Conservation (phyloP, 2,113 vertebrate genomes). For the Phalacrocorax carbo region DNA sequence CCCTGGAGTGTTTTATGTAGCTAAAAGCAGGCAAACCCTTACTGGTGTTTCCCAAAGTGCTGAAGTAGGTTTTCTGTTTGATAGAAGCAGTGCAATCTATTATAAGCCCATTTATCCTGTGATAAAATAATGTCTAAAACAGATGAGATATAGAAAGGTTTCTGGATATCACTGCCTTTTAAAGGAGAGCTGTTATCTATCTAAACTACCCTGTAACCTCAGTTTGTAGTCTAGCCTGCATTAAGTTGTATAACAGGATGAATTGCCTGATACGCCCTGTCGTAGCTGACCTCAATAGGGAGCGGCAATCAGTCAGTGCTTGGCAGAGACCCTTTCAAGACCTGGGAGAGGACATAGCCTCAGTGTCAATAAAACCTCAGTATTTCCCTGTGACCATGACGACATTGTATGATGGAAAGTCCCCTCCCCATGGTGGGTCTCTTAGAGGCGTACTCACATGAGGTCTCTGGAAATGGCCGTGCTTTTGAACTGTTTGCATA, state of each 20-base stretch:
- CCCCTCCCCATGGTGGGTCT: background rate
- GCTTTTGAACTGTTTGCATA: background rate
- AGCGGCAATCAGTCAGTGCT: accelerated
- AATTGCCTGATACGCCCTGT: background rate
- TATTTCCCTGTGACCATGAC: background rate
- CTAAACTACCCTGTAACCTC: background rate
- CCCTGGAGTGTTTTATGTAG: accelerated
- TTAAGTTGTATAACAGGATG: background rate
- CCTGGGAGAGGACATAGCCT: accelerated
- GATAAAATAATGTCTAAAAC: background rate
- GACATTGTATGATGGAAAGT: background rate
- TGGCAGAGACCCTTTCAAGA: background rate
- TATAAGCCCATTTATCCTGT: background rate
- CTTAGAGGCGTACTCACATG: background rate
- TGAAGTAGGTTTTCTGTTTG: background rate
- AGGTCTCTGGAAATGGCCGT: background rate
- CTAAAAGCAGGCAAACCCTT: background rate
- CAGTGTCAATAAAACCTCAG: accelerated
- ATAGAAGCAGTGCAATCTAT: background rate
- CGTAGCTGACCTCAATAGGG: accelerated
- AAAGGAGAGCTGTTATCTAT: background rate
- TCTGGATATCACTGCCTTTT: background rate
- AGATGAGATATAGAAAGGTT: accelerated
- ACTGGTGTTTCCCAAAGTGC: background rate
- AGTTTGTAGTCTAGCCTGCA: background rate